Conservation (phyloP, 2,113 vertebrate genomes). For the Mohoua ochrocephala region DNA sequence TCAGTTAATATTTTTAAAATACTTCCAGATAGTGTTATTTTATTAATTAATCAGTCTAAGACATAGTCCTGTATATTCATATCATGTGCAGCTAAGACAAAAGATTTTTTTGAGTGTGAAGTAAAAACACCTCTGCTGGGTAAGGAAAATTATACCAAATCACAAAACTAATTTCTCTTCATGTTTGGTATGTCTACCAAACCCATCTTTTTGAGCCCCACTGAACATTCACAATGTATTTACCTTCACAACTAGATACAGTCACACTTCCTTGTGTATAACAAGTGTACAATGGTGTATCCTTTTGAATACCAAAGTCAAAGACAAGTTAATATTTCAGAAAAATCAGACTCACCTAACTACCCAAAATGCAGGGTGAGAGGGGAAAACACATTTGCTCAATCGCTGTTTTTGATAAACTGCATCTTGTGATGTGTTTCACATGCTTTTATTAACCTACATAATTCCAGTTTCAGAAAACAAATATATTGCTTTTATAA, state of each 20-base stretch:
- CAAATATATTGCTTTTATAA: not conserved
- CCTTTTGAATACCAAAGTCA: not conserved
- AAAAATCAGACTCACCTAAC: not conserved
- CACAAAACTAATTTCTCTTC: not conserved
- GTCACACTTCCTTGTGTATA: not conserved
- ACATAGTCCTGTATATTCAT: not conserved
- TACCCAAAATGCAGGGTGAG: not conserved
- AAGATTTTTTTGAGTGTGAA: not conserved
- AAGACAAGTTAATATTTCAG: not conserved
- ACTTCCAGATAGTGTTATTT: not conserved
- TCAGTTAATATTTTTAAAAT: not conserved
- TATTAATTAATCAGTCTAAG: not conserved
- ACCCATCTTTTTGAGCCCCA: not conserved
- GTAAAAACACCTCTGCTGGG: not conserved
- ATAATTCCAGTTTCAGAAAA: not conserved
- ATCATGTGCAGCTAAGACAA: not conserved
- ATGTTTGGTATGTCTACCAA: not conserved
- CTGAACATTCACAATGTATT: not conserved
- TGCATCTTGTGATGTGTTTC: not conserved
- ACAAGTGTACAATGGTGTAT: not conserved
- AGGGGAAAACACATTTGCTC: not conserved
- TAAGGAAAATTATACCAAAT: not conserved
- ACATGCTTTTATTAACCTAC: not conserved
- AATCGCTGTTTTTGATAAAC: not conserved
- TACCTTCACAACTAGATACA: not conserved